Percentiles rank a stretch among this genome's conserved stretches.
These are phyloP conservation scores for Trissolcus basalis DNA, from an alignment of 1,140 invertebrate genomes.

Conservation along the genomic window DNA sequence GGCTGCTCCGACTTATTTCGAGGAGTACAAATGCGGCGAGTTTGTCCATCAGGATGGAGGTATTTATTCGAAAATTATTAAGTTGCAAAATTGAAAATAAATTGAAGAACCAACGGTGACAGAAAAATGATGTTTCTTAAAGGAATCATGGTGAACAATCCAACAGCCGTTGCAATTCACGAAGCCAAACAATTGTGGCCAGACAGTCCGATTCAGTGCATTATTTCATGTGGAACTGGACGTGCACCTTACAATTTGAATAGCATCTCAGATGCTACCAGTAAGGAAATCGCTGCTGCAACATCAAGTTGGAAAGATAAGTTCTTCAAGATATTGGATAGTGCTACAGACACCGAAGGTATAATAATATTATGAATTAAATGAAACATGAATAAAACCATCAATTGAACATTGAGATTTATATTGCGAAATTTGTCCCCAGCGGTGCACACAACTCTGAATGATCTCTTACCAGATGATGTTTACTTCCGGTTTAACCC, in stretches of 20 bases:
- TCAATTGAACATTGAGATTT: constrained; percentile 9
- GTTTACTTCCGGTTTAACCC: constrained; percentile 95
- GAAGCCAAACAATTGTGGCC: constrained; percentile 93
- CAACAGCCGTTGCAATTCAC: constrained; percentile 91
- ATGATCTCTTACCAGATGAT: constrained; percentile 86
- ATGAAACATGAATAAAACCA: neutral
- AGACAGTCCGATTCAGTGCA: constrained; percentile 85
- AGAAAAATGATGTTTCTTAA: constrained; percentile 80
- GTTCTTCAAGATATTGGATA: constrained; percentile 89
- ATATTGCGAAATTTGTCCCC: constrained; percentile 67
- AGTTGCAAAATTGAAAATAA: constrained; percentile 12
- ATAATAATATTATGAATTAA: too few species aligned
- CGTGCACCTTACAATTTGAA: constrained; percentile 74
- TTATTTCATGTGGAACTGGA: constrained; percentile 93
- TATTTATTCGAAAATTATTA: too few species aligned
- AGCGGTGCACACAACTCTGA: constrained; percentile 88
- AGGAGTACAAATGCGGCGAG: constrained; percentile 87
- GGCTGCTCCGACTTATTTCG: constrained; percentile 94
- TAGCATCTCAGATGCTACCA: constrained; percentile 63
- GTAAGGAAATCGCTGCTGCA: constrained; percentile 63
- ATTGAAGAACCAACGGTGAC: too few species aligned
- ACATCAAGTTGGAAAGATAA: constrained; percentile 86
- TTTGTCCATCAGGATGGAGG: constrained; percentile 86
- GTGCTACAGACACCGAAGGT: constrained; percentile 94
- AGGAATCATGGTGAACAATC: constrained; percentile 93